These are phyloP conservation scores for Carollia perspicillata DNA, from an alignment of 2,113 vertebrate genomes.

Conservation along the genomic window DNA sequence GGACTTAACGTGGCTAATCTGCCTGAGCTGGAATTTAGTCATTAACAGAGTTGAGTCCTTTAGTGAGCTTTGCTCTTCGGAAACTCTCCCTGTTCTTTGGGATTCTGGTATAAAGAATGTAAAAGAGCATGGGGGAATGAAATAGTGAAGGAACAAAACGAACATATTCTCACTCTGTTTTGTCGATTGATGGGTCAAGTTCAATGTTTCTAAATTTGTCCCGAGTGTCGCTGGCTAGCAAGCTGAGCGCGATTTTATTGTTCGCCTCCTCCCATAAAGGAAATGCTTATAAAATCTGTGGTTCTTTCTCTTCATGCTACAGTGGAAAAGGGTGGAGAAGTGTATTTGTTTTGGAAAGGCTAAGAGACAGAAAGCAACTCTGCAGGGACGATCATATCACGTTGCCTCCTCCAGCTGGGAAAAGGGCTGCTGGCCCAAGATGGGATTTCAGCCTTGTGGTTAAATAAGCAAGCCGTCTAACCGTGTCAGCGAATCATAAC, in stretches of 20 bases:
- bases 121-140: neutral
- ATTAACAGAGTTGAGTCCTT: constrained; percentile 77
- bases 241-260: neutral
- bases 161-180: neutral
- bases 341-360: constrained; percentile 38
- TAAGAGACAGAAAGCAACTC: constrained; percentile 22
- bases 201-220: neutral
- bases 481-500: neutral
- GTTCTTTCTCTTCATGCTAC: neutral
- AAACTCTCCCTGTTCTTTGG: constrained; percentile 25
- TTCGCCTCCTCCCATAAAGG: neutral
- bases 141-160: neutral
- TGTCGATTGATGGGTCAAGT: neutral
- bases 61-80: constrained; percentile 68
- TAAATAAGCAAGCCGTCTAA: constrained; percentile 54
- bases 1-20: constrained; percentile 73
- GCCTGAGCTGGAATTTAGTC: constrained; percentile 74
- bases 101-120: neutral
- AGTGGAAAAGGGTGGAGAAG: constrained; percentile 59
- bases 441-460: constrained; percentile 56
- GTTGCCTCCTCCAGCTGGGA: constrained; percentile 56
- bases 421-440: neutral
- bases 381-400: constrained; percentile 61
- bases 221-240: neutral
- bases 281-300: neutral